phyloP scores from a whole-genome alignment of 2,888 invertebrate species.

The Saturnia pavonia region DNA sequence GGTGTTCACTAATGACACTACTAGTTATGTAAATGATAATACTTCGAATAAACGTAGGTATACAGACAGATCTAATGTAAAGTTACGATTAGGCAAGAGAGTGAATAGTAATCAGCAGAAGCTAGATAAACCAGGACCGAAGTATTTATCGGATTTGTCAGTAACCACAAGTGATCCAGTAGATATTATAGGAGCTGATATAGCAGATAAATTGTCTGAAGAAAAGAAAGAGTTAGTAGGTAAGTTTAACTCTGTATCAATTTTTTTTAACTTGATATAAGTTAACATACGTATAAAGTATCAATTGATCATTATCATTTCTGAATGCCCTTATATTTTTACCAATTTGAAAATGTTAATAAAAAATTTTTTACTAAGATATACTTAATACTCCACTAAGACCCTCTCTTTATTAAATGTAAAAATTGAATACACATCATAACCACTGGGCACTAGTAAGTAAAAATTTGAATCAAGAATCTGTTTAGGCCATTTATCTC shows the following conservation, averaged over 20 bases:
- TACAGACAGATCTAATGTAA: constrained; percentile 81
- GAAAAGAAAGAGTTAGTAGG: constrained; percentile 88
- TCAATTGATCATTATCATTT: too few relatives aligned
- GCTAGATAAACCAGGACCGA: constrained; percentile 78
- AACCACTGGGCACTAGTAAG: too few relatives aligned
- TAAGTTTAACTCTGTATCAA: constrained; percentile 58
- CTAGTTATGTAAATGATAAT: constrained; percentile 44
- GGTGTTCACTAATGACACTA: constrained; percentile 56
- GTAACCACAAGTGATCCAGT: constrained; percentile 74
- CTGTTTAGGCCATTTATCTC: too few relatives aligned
- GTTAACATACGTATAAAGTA: too few relatives aligned
- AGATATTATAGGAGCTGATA: constrained; percentile 85
- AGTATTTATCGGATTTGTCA: constrained; percentile 82
- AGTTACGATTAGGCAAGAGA: constrained; percentile 80
- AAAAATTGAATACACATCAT: too few relatives aligned
- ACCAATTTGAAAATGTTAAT: too few relatives aligned
- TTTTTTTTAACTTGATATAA: too few relatives aligned
- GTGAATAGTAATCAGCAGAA: constrained; percentile 64
- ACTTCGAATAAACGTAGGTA: constrained; percentile 81
- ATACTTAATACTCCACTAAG: too few relatives aligned
- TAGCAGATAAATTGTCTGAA: constrained; percentile 87
- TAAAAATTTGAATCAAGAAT: too few relatives aligned
- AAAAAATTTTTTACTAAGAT: too few relatives aligned
- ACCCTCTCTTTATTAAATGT: too few relatives aligned
- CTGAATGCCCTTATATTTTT: too few relatives aligned